phyloP scores from a whole-genome alignment of 2,888 invertebrate genomes.

The Leptarthrus brevirostris region DNA sequence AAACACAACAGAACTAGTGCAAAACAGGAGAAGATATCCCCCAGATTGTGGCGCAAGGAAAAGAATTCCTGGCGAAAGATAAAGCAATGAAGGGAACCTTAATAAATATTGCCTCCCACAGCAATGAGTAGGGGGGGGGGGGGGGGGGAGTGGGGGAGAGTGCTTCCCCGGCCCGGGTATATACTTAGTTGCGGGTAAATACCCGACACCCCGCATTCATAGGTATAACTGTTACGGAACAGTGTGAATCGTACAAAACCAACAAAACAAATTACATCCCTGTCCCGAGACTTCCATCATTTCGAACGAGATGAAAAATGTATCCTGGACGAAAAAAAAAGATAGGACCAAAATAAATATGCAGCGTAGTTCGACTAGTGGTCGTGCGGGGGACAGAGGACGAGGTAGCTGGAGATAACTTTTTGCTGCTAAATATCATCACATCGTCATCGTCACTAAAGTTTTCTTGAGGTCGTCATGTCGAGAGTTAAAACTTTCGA shows the following conservation, averaged over 20 bases:
- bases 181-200: conserved; percentile 33
- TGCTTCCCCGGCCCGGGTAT: conserved; percentile 23
- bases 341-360: conserved; percentile 22
- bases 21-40: conserved; percentile 34
- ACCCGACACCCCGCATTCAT: conserved; percentile 1
- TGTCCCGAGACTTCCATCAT: conserved; percentile 20
- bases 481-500: conserved; percentile 45
- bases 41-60: conserved; percentile 48
- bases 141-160: no score
- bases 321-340: conserved; percentile 17
- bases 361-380: conserved; percentile 2
- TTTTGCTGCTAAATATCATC: conserved; percentile 41
- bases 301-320: conserved; percentile 47
- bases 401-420: conserved; percentile 26
- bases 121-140: no score
- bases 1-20: background rate
- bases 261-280: conserved; percentile 39
- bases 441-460: conserved; percentile 41
- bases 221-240: background rate
- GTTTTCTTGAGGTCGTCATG: conserved; percentile 46
- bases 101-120: conserved; percentile 27
- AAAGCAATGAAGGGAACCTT: conserved; percentile 19
- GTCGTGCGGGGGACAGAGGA: conserved; percentile 4
- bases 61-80: conserved; percentile 45
- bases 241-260: conserved; percentile 10